Percentiles rank a stretch among this genome's conserved stretches.
Conservation (phyloP, 2,113 vertebrate species). For the Muntiacus reevesi region DNA sequence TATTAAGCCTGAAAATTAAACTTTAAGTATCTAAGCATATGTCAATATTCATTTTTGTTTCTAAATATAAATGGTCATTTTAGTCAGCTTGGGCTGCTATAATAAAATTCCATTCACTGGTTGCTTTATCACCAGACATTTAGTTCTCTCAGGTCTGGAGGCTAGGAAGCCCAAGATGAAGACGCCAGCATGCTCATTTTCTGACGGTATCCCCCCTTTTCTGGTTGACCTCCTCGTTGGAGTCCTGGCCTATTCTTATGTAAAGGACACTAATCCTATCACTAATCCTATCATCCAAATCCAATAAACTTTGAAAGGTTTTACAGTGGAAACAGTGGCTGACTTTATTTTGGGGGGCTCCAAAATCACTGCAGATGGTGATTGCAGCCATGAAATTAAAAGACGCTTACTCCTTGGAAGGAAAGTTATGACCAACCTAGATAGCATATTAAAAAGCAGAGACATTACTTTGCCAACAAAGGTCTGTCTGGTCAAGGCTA, state of each 20-base stretch:
- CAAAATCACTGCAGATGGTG: background rate
- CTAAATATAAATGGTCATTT: background rate
- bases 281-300: no score
- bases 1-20: background rate
- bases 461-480: no score
- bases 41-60: conserved; percentile 12
- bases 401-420: no score
- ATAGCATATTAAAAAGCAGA: no score
- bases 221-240: background rate
- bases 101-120: background rate
- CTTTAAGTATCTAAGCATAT: background rate
- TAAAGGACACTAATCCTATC: background rate
- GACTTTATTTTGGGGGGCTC: no score
- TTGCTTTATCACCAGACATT: background rate
- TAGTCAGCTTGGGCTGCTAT: background rate
- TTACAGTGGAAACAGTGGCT: no score
- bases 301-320: no score
- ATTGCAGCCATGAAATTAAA: no score
- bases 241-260: background rate
- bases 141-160: background rate
- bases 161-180: background rate
- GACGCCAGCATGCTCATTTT: background rate
- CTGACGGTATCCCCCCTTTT: rapidly evolving
- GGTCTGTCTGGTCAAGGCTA: no score
- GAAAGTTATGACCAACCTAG: no score